Conservation (phyloP, 2,797 vertebrate genomes). For the Morelia viridis region DNA sequence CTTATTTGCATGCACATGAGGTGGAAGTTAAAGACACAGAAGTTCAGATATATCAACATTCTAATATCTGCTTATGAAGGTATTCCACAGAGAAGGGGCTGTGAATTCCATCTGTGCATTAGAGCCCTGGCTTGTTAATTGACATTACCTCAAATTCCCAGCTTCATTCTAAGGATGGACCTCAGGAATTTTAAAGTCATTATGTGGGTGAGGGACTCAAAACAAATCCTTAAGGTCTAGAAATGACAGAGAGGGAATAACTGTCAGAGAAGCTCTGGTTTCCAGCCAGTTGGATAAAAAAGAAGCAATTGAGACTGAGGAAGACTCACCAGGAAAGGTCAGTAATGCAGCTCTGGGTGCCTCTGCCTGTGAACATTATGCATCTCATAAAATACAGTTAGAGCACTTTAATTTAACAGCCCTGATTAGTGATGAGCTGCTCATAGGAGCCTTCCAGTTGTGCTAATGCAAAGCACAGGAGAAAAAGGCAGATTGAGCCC, state of each 20-base stretch:
- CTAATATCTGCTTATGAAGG: conserved; percentile 57
- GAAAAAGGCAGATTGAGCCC: conserved; percentile 45
- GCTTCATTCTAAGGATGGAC: conserved; percentile 83
- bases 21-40: neutral
- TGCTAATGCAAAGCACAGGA: conserved; percentile 42
- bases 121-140: conserved; percentile 81
- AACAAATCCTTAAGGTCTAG: conserved; percentile 78
- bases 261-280: conserved; percentile 70
- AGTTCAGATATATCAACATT: conserved; percentile 48
- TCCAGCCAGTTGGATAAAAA: conserved; percentile 70
- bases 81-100: conserved; percentile 67
- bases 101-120: conserved; percentile 74
- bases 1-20: conserved; percentile 10
- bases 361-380: conserved; percentile 73
- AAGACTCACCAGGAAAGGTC: conserved; percentile 67
- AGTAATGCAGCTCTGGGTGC: conserved; percentile 61
- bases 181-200: conserved; percentile 81
- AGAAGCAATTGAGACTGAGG: conserved; percentile 62
- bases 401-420: conserved; percentile 76
- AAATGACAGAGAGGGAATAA: conserved; percentile 74
- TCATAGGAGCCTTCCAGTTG: conserved; percentile 69
- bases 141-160: conserved; percentile 79
- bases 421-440: conserved; percentile 75
- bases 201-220: conserved; percentile 77
- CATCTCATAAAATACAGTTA: conserved; percentile 76